A percentile compares a stretch with the other conserved stretches of the same genome.
Evolutionary conservation across 1,140 invertebrate genomes (phyloP).

Genomic region (Anagrus nilaparvatae): DNA sequence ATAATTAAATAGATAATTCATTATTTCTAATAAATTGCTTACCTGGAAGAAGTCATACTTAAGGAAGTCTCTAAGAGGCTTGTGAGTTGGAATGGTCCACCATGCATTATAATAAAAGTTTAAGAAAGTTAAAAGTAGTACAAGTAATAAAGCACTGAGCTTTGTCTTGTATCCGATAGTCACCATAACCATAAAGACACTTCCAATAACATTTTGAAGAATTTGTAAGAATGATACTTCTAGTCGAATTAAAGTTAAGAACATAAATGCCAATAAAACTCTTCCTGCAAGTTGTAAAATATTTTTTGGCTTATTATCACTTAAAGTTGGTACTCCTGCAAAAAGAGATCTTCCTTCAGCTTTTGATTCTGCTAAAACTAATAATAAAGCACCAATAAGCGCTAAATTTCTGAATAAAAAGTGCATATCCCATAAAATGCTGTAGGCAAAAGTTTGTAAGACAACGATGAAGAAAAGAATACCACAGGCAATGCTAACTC

Average conservation of each 20-base stretch:
- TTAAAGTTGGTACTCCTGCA: constrained; percentile 93
- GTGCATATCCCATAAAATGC: constrained; percentile 96
- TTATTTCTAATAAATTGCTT: constrained; percentile 19
- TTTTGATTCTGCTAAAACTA: constrained; percentile 89
- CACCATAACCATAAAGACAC: constrained; percentile 89
- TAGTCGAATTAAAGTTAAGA: constrained; percentile 89
- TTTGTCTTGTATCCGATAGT: constrained; percentile 99
- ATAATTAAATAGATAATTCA: neutral
- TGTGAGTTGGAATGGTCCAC: constrained; percentile 92
- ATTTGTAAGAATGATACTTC: constrained; percentile 86
- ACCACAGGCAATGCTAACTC: constrained; percentile 91
- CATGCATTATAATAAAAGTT: constrained; percentile 98
- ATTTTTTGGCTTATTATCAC: constrained; percentile 96
- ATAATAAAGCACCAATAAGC: constrained; percentile 85
- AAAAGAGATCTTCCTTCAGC: constrained; percentile 88
- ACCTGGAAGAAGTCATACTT: constrained; percentile 99
- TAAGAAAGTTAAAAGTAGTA: constrained; percentile 77
- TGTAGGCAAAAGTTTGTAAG: constrained; percentile 93
- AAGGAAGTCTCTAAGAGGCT: constrained; percentile 94
- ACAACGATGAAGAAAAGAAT: constrained; percentile 93
- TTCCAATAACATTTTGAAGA: constrained; percentile 73
- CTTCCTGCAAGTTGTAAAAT: constrained; percentile 93
- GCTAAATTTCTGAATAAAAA: constrained; percentile 94
- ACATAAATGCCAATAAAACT: constrained; percentile 96
- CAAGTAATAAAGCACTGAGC: constrained; percentile 88